Base-by-base conservation (phyloP, 2,113 vertebrate species). In the Cyanoramphus novaezelandiae region DNA sequence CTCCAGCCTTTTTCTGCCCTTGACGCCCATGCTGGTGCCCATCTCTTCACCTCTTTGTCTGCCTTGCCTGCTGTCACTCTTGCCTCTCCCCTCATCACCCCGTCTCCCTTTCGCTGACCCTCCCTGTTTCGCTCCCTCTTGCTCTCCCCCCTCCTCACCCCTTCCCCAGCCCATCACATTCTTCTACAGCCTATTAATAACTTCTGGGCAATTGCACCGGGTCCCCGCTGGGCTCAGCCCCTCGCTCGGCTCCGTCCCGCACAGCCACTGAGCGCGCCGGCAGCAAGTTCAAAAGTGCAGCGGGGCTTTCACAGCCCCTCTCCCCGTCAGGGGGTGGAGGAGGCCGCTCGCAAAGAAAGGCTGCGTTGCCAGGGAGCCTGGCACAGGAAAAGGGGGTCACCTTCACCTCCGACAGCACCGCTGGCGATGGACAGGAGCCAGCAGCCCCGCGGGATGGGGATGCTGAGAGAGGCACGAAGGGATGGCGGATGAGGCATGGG, bases 211-310 rank as follows among this genome's bases (percentile, higher is more conserved):
- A 96, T 97, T 97, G 92, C 95, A 92, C 96, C 39, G 86, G 91
- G 92, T 96, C 92, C 95, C 96, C 11, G 95, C 97, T 96, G 96
- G 89, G 96, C 83, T 52, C 81, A 28, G 92, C 96, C 96, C 92
- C 95, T 88, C 72, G 28, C 43, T 20, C 35, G 62, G 31, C 63
- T 46, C 95, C 37, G 80, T 44, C 93, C 82, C 17, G 84, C 39
- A 16, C 94, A 96, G 95, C 94, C 96, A 92, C 94, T 86, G 95
- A 94, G 64, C 90, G 25, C 57, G 63, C 70, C 92, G 83, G 82
- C 96, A 89, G 95, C 95, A 96, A 96, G 96, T 96, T 97, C 96
- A 97, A 97, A 97, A 97, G 96, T 95, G 96, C 96, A 97, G 88
- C 44, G 19, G 80, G 86, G 93, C 88, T 93, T 95, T 95, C 96